Evolutionary conservation across 2,888 invertebrate genomes (phyloP), one percentile per base, ranked within the genome.

Genomic region (Cerastoderma edule): DNA sequence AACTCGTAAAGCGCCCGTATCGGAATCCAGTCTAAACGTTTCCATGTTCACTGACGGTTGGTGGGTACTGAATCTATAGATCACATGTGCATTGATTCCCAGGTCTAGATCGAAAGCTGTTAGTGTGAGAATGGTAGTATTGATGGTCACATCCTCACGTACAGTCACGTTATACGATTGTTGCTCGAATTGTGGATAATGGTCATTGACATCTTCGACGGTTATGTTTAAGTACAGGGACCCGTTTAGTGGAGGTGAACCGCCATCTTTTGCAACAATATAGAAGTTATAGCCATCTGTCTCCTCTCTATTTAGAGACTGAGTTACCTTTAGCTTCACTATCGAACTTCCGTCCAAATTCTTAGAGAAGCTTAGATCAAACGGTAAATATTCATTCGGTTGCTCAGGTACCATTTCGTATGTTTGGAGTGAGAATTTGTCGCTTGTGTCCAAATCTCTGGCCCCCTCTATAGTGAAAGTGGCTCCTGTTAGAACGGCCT

Each of bases 101-200:
- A 95, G 95, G 89, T 98, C 98, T 35, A 95, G 94, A 91, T 98
- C 98, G 10, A 94, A 95, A 0, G 98, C 98, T 19, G 95, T 94
- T 0, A 98, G 95, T 22, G 56, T 79, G 10, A 75, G 35, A 19
- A 84, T 82, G 13, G 82, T 78, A n/a, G 77, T 75, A 22, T 69
- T 78, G 6, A 79, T 66, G 13, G 70, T 70, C n/a, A 83, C 78
- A 60, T 85, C 83, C 53, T 86, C 86, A 13, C 78, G 79, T 3
- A 85, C 80, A 27, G 74, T 81, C 48, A 86, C 75, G 56, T 83
- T 72, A 63, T 85, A 85, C 2, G 74, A 67, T 2, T 78, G 13
- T 46, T 75, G 27, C 6, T 69, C 71, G 68, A 87, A 87, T 22
- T 56, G 56, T 3, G 87, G 87, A 8, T 80, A 69, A 66, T 85